Percentiles rank a stretch among this genome's conserved stretches.
phyloP scores from a whole-genome alignment of 2,888 invertebrate genomes.

The Dorcus parallelipipedus region DNA sequence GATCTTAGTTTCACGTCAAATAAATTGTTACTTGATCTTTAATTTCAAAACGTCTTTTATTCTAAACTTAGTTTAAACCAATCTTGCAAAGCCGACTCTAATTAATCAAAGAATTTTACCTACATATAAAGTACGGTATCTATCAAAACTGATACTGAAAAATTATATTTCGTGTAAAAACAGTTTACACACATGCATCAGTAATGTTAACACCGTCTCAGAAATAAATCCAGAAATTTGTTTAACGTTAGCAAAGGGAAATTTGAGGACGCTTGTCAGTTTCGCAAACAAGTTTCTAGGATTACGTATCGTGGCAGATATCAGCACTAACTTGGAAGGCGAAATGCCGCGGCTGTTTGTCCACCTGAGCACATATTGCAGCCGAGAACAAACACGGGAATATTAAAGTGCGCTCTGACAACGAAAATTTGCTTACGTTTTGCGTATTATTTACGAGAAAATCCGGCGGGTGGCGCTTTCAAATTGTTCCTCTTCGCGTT shows the following conservation, averaged over 20 bases:
- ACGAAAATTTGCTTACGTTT: slow-evolving; percentile 11
- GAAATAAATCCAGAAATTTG: slow-evolving; percentile 9
- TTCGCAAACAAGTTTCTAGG: slow-evolving; percentile 14
- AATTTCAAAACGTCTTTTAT: too few relatives aligned
- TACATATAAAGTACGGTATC: too few relatives aligned
- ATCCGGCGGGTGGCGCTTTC: slow-evolving; percentile 3
- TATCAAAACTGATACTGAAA: too few relatives aligned
- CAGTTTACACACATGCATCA: too few relatives aligned
- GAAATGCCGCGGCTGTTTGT: slow-evolving; percentile 19
- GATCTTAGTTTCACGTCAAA: too few relatives aligned
- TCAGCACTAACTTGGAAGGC: slow-evolving; percentile 11
- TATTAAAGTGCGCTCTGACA: slow-evolving; percentile 18
- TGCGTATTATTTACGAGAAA: neutral
- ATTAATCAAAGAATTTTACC: too few relatives aligned
- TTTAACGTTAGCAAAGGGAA: slow-evolving; percentile 10
- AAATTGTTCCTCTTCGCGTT: neutral
- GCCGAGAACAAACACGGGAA: slow-evolving; percentile 27
- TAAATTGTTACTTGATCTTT: too few relatives aligned
- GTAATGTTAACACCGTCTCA: neutral
- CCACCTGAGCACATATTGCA: slow-evolving; percentile 28
- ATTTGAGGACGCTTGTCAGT: slow-evolving; percentile 13
- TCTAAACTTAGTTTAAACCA: too few relatives aligned
- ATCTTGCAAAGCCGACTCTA: too few relatives aligned
- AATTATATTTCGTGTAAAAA: too few relatives aligned
- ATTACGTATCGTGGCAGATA: slow-evolving; percentile 11